Base-by-base conservation (phyloP, 1,140 invertebrate genomes). In the Tetraneura akinire region DNA sequence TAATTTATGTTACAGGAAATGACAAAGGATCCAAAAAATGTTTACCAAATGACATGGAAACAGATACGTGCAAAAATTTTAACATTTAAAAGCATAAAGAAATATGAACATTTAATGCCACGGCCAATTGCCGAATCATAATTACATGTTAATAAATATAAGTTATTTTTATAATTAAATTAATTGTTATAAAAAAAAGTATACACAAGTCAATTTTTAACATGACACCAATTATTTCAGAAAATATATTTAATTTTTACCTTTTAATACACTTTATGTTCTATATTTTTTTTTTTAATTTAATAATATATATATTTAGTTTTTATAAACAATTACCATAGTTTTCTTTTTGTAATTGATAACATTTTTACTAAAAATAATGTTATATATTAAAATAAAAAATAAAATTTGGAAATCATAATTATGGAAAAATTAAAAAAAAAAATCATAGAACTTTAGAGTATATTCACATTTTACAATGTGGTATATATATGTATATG, bases 31-130 rank as follows among this genome's bases (percentile, higher is more conserved):
- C 89, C 88, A 68, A 92, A 91, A 83, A 97, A 97, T 86, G 90
- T 93, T 83, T 90, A 93, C 84, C 95, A 97, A 86, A 90, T 93
- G 83, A 96, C 94, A 23, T 93, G 93, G 89, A 92, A 91, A 85
- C 93, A 96, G 86, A 90, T 97, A 45, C 86, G 91, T 70, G 88
- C 89, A 32, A 96, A 95, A 84, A 89, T 91, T 60, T 87, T 88
- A 78, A 84, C 84, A 60, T 90, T 91, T 80, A 88, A 88, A 83
- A 85, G 85, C 51, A 86, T 88, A 23, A 74, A 81, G 29, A 11
- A 64, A 16, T 81, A 81, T 18, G 53, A 73, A 51, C 57, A 76
- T 51, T 49, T 81, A 53, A 76, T 81, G 80, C 82, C 87, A 87
- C 13, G 86, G 87, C 82, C 87, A 88, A 55, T 88, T 62, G 55